Conservation (phyloP, 2,797 vertebrate genomes). For the Liasis olivaceus region DNA sequence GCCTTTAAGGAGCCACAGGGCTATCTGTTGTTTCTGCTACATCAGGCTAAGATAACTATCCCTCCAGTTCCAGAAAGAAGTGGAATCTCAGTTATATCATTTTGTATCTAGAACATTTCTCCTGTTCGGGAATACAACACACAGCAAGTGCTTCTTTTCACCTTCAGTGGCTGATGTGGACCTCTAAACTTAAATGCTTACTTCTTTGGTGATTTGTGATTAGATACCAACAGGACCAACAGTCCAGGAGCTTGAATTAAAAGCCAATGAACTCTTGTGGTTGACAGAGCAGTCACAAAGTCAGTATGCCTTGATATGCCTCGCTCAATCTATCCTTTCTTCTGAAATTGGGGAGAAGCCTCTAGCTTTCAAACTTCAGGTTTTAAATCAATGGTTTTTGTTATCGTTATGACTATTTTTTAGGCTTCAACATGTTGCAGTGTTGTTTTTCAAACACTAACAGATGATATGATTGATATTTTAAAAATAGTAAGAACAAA, state of each 20-base stretch:
- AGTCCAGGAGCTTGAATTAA: slow-evolving; percentile 22
- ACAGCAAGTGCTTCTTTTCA: slow-evolving; percentile 8
- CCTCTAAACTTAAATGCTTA: slow-evolving; percentile 10
- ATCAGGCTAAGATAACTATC: background rate
- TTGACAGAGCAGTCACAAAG: slow-evolving; percentile 5
- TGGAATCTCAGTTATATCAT: background rate
- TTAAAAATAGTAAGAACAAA: background rate
- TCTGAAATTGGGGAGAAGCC: slow-evolving; percentile 13
- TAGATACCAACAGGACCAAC: slow-evolving; percentile 16
- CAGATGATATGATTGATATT: background rate
- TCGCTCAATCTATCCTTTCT: slow-evolving; percentile 32
- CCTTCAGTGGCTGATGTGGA: background rate
- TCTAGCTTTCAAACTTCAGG: slow-evolving; percentile 25
- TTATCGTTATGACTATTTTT: background rate
- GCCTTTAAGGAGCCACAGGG: background rate
- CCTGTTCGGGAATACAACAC: slow-evolving; percentile 5
- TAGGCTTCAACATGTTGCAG: background rate
- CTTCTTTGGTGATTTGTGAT: slow-evolving; percentile 8
- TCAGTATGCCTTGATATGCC: slow-evolving; percentile 21
- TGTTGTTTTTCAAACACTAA: background rate
- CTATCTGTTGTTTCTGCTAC: background rate
- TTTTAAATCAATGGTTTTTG: slow-evolving; percentile 21
- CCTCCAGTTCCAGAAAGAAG: background rate
- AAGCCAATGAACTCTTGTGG: background rate
- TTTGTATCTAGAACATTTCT: background rate